Base-by-base conservation (phyloP, 2,113 vertebrate genomes). In the Callaeas wilsoni region DNA sequence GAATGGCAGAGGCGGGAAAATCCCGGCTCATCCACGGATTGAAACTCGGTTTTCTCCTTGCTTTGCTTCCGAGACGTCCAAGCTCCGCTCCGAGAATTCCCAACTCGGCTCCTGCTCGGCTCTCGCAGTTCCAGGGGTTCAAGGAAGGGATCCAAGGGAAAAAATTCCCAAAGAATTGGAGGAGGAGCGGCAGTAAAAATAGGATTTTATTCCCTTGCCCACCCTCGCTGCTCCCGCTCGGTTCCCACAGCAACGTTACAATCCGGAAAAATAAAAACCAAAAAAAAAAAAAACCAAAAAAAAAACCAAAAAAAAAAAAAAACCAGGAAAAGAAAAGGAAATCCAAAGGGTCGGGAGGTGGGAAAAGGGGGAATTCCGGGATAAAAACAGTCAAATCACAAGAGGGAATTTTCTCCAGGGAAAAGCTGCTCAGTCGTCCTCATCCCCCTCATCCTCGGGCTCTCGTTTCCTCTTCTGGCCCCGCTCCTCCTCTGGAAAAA, bases 391-490 rank as follows among this genome's bases (percentile, higher is more conserved):
- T 98, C 98, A 98, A 98, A 98, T 99, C 98, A 99, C 98, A 98
- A 98, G 96, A 98, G 98, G 97, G 98, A 98, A 49, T 65, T 65
- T 67, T 55, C 46, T 67, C 62, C 77, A 35, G 77, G 77, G 77
- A 65, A 80, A 80, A 55, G 39, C 50, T 32, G 77, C 62, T 99
- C 98, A 99, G 92, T 99, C 99, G 3, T 99, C 99, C 5, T 99
- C 99, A 71, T 99, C 99, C 22, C 98, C 99, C 95, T 99, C 99
- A 17, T 99, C 99, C 79, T 99, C 99, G 19, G 98, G 96, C 21
- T 99, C 99, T 98, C 99, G 98, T 99, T 99, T 99, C 94, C 99
- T 99, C 97, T 99, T 99, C 98, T 99, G 98, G 89, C 99, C 99
- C 97, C 95, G 98, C 63, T 98, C 98, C 83, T 98, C 99, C 65